Evolutionary conservation across 2,797 vertebrate genomes (phyloP), one percentile per base, ranked within the genome.

Genomic region (Apodemus agrarius): DNA sequence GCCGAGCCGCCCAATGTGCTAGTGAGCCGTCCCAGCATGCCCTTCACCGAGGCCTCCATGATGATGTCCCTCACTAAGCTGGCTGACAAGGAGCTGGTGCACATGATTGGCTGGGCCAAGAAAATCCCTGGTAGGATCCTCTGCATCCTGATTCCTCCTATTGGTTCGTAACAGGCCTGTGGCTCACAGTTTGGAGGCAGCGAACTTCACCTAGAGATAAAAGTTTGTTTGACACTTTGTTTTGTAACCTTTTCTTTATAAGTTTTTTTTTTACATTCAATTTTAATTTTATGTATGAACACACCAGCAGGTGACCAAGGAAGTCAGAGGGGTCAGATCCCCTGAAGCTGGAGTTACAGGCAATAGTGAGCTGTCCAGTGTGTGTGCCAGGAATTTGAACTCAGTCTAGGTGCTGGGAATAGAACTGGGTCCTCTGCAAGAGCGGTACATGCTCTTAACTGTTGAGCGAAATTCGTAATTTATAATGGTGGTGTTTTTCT

Each of bases 31-130:
- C 98, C 99, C 97, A 99, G 98, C 97, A 99, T 99, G 52, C 99
- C 99, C 0, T 99, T 99, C 98, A 99, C 99, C 0, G 99, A 99
- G 98, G 98, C 99, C 95, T 99, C 99, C 98, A 99, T 99, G 99
- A 99, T 99, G 99, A 99, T 99, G 99, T 99, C 99, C n/a, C 98
- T 99, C 96, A 99, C 99, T 76, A 99, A 99, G 98, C 99, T 99
- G 91, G 99, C 99, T 0, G 99, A 99, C 98, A 99, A 99, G 94
- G 99, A 99, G 49, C 97, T 99, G 91, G 99, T 99, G 37, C 99
- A 99, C 85, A 99, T 99, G 99, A 99, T 99, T 84, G 99, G 98
- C 94, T 99, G 99, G 99, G 99, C 99, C 98, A 99, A 99, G 98
- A 99, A 99, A 98, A 99, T 99, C 79, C 99, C 99, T 40, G 99